A percentile compares a stretch with the other conserved stretches of the same genome.
phyloP scores from a whole-genome alignment of 2,888 invertebrate genomes.

The Tupiocoris notatus region DNA sequence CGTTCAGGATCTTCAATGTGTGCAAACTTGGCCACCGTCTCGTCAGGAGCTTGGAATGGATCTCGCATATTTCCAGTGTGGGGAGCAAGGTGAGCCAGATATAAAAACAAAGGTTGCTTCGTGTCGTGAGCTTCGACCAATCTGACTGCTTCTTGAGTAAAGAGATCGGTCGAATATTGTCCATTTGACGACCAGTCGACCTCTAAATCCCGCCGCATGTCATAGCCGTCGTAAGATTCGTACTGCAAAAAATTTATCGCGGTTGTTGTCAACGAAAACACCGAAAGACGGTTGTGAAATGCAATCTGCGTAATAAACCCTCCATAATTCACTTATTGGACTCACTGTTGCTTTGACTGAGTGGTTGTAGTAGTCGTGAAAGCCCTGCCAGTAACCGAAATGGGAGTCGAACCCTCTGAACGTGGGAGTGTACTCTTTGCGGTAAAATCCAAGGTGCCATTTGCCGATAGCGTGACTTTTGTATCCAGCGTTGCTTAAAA shows the following conservation, averaged over 20 bases:
- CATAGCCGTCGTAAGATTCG: constrained; percentile 57
- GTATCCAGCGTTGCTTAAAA: constrained; percentile 58
- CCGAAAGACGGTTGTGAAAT: too few species aligned
- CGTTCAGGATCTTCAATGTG: constrained; percentile 67
- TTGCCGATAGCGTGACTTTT: constrained; percentile 59
- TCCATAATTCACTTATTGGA: not conserved
- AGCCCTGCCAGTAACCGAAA: constrained; percentile 81
- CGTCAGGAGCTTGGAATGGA: constrained; percentile 70
- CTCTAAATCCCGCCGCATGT: constrained; percentile 63
- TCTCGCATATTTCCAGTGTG: constrained; percentile 65
- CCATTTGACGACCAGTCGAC: constrained; percentile 60
- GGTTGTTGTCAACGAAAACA: too few species aligned
- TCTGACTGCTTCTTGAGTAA: constrained; percentile 65
- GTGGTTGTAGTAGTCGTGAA: constrained; percentile 76
- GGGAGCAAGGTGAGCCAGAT: constrained; percentile 67
- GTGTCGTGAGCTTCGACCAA: constrained; percentile 60
- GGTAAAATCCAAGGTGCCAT: constrained; percentile 59
- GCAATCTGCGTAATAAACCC: too few species aligned
- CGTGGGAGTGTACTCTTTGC: constrained; percentile 64
- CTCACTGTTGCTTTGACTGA: constrained; percentile 55
- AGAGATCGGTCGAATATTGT: constrained; percentile 66
- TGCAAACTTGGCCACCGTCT: constrained; percentile 66
- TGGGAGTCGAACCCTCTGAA: constrained; percentile 76
- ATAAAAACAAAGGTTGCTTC: constrained; percentile 64
- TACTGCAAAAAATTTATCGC: too few species aligned